Conservation (phyloP, 2,113 vertebrate species). For the Odontesthes bonariensis region DNA sequence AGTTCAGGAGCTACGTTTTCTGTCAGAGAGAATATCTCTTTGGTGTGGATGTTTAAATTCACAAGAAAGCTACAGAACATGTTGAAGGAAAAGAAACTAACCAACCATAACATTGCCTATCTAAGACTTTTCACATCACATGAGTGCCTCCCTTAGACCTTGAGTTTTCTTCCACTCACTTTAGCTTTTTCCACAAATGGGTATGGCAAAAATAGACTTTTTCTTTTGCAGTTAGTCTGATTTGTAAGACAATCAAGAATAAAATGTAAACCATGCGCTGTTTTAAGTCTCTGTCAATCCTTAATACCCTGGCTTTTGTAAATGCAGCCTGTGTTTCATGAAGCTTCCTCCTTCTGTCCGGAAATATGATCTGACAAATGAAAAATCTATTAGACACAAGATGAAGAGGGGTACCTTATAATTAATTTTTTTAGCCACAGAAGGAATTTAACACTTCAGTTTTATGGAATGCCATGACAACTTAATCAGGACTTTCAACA, state of each 20-base stretch:
- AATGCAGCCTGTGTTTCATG: conserved; percentile 13
- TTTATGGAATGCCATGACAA: conserved; percentile 46
- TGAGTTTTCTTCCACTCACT: no score
- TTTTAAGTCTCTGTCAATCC: conserved; percentile 14
- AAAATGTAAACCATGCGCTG: conserved; percentile 15
- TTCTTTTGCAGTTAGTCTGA: no score
- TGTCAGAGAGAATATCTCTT: no score
- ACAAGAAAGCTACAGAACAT: no score
- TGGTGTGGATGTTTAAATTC: no score
- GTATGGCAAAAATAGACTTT: no score
- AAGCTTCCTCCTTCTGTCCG: conserved; percentile 32
- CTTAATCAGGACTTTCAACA: conserved; percentile 50
- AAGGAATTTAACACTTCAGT: conserved; percentile 66
- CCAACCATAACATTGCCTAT: no score
- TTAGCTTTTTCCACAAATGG: no score
- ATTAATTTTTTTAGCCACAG: conserved; percentile 70
- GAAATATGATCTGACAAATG: conserved; percentile 60
- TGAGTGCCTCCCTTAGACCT: no score
- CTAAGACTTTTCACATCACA: no score
- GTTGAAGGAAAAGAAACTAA: no score
- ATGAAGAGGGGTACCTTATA: conserved; percentile 56
- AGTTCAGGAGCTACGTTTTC: neutral
- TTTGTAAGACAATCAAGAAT: no score
- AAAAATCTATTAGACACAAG: conserved; percentile 63
- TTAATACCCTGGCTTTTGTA: conserved; percentile 21